Conservation (phyloP, 2,797 vertebrate genomes). For the Darevskia nairensis region DNA sequence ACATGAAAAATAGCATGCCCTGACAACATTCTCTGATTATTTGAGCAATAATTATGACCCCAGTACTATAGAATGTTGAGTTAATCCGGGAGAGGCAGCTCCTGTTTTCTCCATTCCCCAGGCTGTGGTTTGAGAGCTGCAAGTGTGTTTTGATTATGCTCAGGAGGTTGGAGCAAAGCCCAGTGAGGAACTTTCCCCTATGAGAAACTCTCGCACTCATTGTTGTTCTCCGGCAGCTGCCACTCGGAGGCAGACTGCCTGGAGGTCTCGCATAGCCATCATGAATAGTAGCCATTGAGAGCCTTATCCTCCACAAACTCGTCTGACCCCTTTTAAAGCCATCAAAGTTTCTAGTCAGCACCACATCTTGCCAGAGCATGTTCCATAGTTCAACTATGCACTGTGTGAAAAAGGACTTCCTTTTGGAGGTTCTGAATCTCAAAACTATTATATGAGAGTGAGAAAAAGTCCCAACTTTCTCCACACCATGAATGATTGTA, state of each 20-base stretch:
- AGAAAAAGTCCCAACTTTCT: too few relatives aligned
- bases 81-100: conserved; percentile 3
- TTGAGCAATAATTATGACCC: conserved; percentile 17
- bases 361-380: too few relatives aligned
- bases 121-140: neutral
- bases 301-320: too few relatives aligned
- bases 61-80: neutral
- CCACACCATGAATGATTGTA: too few relatives aligned
- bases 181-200: neutral
- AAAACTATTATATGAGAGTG: too few relatives aligned
- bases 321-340: too few relatives aligned
- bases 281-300: too few relatives aligned
- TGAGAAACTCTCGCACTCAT: neutral
- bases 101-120: neutral
- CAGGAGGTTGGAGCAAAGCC: neutral
- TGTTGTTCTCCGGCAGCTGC: neutral
- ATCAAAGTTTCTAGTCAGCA: too few relatives aligned
- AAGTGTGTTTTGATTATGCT: neutral
- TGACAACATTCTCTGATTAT: conserved; percentile 14
- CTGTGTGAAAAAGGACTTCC: too few relatives aligned
- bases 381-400: too few relatives aligned
- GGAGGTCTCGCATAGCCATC: neutral
- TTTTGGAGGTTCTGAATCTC: too few relatives aligned
- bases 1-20: conserved; percentile 3
- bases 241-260: neutral